Conservation (phyloP, 2,797 vertebrate genomes). For the Danio kyathit region DNA sequence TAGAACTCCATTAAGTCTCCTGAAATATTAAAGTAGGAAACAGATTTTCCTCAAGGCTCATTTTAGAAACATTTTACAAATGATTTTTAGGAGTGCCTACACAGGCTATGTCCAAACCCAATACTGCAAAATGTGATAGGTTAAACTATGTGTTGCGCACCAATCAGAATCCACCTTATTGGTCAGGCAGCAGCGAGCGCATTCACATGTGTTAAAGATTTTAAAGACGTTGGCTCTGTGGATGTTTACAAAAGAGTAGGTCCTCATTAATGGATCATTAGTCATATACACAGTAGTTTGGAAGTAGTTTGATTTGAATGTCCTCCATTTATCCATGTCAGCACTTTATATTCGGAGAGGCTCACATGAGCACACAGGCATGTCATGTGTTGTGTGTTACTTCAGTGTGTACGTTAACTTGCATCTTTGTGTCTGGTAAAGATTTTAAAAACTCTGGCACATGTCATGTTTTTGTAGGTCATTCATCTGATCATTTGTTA, state of each 20-base stretch:
- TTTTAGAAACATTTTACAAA: constrained; percentile 11
- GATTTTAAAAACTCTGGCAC: constrained; percentile 40
- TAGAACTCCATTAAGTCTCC: not conserved
- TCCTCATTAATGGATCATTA: constrained; percentile 49
- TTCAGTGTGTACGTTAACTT: not conserved
- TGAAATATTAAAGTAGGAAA: not conserved
- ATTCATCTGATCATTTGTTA: constrained; percentile 48
- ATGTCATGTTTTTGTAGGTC: constrained; percentile 40
- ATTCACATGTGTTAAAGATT: constrained; percentile 46
- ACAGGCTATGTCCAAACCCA: not conserved
- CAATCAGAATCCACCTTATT: not conserved
- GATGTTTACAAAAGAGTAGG: constrained; percentile 43
- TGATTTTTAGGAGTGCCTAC: not conserved
- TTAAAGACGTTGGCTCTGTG: constrained; percentile 41
- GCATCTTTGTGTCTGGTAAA: constrained; percentile 47
- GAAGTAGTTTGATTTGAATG: constrained; percentile 41
- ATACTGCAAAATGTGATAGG: not conserved
- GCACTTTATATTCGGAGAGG: constrained; percentile 9
- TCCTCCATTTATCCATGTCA: constrained; percentile 44
- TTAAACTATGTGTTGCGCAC: not conserved
- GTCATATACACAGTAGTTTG: constrained; percentile 42
- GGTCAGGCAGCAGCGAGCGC: not conserved
- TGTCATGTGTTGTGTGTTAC: constrained; percentile 28
- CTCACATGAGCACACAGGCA: not conserved
- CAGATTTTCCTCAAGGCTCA: not conserved